Evolutionary conservation across 2,888 invertebrate species (phyloP).

Genomic region (Drosophila subquinaria): DNA sequence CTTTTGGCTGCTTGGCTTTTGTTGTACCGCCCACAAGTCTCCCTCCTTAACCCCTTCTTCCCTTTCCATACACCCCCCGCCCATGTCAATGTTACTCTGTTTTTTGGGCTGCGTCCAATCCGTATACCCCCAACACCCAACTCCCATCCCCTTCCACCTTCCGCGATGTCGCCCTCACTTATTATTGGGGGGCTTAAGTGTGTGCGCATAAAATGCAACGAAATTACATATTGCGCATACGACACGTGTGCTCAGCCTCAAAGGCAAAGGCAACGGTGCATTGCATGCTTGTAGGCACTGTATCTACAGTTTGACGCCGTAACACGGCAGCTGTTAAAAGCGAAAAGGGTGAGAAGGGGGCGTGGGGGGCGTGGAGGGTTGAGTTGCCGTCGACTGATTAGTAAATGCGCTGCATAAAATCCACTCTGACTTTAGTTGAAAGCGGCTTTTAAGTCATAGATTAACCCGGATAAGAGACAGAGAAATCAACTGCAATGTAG

Average conservation of each 20-base stretch:
- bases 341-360: background rate
- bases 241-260: slow-evolving; percentile 50
- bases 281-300: slow-evolving; percentile 39
- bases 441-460: background rate
- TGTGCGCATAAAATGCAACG: slow-evolving; percentile 58
- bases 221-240: slow-evolving; percentile 66
- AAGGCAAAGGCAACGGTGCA: slow-evolving; percentile 14
- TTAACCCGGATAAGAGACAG: background rate
- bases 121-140: too few species aligned
- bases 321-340: background rate
- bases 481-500: background rate
- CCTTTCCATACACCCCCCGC: background rate
- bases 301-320: slow-evolving; percentile 2
- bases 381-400: slow-evolving; percentile 2
- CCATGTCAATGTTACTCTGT: slow-evolving; percentile 22
- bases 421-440: background rate
- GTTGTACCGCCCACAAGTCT: slow-evolving; percentile 40
- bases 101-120: slow-evolving; percentile 34
- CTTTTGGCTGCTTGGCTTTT: slow-evolving; percentile 62
- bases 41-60: background rate
- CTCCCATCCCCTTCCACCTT: background rate
- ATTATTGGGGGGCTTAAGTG: slow-evolving; percentile 53
- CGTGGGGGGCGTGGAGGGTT: background rate
- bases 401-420: background rate
- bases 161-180: slow-evolving; percentile 7